Evolutionary conservation across 2,888 invertebrate genomes (phyloP).

Genomic region (Polydrusus pterygomalis): DNA sequence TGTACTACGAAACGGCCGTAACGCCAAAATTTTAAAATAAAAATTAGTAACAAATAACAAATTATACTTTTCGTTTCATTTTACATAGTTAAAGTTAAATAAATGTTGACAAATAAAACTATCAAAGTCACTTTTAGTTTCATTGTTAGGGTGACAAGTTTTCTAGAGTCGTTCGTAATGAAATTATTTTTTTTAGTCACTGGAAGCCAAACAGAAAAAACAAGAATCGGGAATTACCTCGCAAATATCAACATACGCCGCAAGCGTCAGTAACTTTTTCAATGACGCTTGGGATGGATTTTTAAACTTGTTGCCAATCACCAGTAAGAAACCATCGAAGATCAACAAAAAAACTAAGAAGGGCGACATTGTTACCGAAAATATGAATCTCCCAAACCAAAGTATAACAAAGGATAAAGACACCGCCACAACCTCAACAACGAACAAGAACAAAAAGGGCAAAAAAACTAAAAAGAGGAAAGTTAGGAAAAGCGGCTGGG

Average conservation of each 20-base stretch:
- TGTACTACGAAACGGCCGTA: too few relatives aligned
- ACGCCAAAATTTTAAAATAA: too few relatives aligned
- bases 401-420: not conserved
- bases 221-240: conserved; percentile 33
- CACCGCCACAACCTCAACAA: not conserved
- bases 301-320: conserved; percentile 42
- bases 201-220: conserved; percentile 51
- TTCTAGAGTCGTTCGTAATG: too few relatives aligned
- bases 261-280: conserved; percentile 53
- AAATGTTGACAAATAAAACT: too few relatives aligned
- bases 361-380: not conserved
- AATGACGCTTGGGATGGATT: conserved; percentile 54
- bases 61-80: too few relatives aligned
- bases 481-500: conserved; percentile 45
- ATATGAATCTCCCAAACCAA: not conserved
- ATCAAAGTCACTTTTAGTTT: too few relatives aligned
- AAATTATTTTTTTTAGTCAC: conserved; percentile 47
- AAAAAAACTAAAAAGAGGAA: conserved; percentile 39
- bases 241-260: conserved; percentile 46
- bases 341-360: not conserved
- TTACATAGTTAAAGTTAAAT: too few relatives aligned
- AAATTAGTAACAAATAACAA: too few relatives aligned
- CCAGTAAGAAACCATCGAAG: not conserved
- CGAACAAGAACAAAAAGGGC: conserved; percentile 20
- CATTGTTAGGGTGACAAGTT: too few relatives aligned